Percentiles rank a stretch among this genome's conserved stretches.
Conservation (phyloP, 2,888 invertebrate genomes). For the Drosophila sordidula region DNA sequence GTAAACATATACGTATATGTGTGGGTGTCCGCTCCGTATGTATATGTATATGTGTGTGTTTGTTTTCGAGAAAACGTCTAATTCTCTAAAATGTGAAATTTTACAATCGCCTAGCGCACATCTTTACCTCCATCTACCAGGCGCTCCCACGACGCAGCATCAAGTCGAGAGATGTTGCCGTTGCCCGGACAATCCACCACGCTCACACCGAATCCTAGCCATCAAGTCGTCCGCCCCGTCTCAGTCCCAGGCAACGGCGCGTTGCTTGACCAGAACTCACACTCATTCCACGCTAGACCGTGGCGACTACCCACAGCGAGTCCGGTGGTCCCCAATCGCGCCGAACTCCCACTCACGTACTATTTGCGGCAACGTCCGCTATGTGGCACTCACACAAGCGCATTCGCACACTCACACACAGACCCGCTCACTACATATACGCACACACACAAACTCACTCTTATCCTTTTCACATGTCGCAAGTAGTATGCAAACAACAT, state of each 20-base stretch:
- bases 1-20: conserved; percentile 7
- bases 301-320: conserved; percentile 75
- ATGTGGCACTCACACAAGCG: conserved; percentile 49
- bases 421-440: conserved; percentile 14
- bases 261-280: conserved; percentile 72
- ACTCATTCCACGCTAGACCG: conserved; percentile 46
- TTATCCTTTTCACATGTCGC: conserved; percentile 84
- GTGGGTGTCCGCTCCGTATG: conserved; percentile 1
- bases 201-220: conserved; percentile 46
- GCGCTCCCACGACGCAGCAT: conserved; percentile 62
- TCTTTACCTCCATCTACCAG: conserved; percentile 71
- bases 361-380: conserved; percentile 70
- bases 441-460: conserved; percentile 53
- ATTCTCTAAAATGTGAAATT: conserved; percentile 82
- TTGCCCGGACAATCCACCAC: conserved; percentile 61
- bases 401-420: conserved; percentile 30
- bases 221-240: conserved; percentile 79
- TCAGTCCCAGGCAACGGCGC: conserved; percentile 67
- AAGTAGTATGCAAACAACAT: conserved; percentile 85
- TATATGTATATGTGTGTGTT: conserved; percentile 37
- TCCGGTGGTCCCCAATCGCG: conserved; percentile 73
- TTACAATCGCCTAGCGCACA: conserved; percentile 82
- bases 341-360: conserved; percentile 72
- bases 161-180: conserved; percentile 66
- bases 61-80: conserved; percentile 75